These are phyloP conservation scores for Erythrocercus mccallii DNA, from an alignment of 2,113 vertebrate genomes.

Conservation along the genomic window DNA sequence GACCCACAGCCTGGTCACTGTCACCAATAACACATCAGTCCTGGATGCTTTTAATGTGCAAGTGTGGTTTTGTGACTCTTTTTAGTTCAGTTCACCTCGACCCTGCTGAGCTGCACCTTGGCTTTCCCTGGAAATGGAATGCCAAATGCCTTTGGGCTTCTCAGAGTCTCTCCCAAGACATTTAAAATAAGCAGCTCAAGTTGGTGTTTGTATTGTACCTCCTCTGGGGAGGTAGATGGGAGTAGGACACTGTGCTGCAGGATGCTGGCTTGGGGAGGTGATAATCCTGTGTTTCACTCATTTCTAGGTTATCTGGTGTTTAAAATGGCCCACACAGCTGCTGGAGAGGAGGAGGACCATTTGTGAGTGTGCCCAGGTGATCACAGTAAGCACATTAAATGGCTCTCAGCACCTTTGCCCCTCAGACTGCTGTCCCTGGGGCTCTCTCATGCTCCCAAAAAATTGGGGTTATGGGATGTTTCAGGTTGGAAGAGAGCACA, in stretches of 20 bases:
- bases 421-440: neutral
- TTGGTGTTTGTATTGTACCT: neutral
- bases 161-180: neutral
- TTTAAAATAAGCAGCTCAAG: neutral
- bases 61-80: neutral
- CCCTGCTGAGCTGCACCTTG: neutral
- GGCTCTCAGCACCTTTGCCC: neutral
- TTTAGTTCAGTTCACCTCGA: neutral
- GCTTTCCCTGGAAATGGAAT: neutral
- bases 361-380: neutral
- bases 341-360: neutral
- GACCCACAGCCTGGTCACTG: neutral
- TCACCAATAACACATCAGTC: rapidly evolving
- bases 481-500: neutral
- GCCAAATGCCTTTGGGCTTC: neutral
- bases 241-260: neutral
- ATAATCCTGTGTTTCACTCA: neutral
- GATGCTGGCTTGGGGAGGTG: neutral
- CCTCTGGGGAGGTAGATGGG: rapidly evolving
- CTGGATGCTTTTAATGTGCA: rapidly evolving
- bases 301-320: neutral
- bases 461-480: neutral
- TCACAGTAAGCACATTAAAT: neutral
- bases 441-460: neutral
- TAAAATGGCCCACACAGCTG: neutral